phyloP scores from a whole-genome alignment of 2,888 invertebrate species.

The Thelaira solivaga region DNA sequence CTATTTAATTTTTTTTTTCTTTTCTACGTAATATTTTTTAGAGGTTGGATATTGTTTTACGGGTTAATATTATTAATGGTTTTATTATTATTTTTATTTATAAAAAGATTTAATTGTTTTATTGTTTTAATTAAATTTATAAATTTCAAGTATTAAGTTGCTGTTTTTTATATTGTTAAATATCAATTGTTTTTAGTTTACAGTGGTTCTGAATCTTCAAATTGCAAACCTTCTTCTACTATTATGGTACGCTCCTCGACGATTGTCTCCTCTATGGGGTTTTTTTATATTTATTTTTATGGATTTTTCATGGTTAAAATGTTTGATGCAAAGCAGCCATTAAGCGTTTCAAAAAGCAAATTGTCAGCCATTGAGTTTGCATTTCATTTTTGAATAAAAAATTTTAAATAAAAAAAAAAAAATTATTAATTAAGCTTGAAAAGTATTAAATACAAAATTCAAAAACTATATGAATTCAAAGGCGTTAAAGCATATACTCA shows the following conservation, averaged over 20 bases:
- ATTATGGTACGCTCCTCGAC: constrained; percentile 76
- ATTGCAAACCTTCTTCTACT: constrained; percentile 76
- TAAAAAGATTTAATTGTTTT: constrained; percentile 20
- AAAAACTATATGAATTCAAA: constrained; percentile 46
- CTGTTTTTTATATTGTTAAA: constrained; percentile 64
- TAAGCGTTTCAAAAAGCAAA: constrained; percentile 65
- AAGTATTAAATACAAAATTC: constrained; percentile 60
- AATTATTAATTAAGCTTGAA: constrained; percentile 52
- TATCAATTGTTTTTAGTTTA: constrained; percentile 64
- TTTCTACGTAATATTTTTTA: constrained; percentile 12
- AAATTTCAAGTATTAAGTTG: constrained; percentile 25
- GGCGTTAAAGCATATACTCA: constrained; percentile 67
- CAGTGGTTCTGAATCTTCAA: constrained; percentile 73
- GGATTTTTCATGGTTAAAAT: constrained; percentile 37
- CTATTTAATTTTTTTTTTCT: constrained; percentile 11
- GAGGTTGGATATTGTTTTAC: constrained; percentile 43
- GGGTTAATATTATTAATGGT: constrained; percentile 20
- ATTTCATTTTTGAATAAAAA: not conserved
- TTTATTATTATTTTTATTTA: constrained; percentile 31
- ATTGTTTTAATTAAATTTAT: constrained; percentile 36
- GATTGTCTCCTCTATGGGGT: constrained; percentile 76
- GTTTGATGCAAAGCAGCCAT: constrained; percentile 65
- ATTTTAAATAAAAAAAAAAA: constrained; percentile 27
- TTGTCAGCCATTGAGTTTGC: constrained; percentile 53
- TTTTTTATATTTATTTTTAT: constrained; percentile 37